Percentiles rank a stretch among this genome's conserved stretches.
These are phyloP conservation scores for Chloroceryle amazona DNA, from an alignment of 2,797 vertebrate genomes.

Conservation along the genomic window DNA sequence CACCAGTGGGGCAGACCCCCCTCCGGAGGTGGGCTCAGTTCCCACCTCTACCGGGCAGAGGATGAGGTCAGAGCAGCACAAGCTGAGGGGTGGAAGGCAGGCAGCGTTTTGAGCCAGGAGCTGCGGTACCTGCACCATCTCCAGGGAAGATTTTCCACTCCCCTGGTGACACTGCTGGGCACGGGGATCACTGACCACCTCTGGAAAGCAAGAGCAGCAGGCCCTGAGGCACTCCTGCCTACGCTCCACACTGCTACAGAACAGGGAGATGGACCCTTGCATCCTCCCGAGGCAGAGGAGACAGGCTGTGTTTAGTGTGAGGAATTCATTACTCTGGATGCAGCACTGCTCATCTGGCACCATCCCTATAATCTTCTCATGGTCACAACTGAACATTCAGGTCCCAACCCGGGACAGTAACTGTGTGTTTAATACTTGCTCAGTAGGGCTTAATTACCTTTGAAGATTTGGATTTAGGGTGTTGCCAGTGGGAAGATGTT, in stretches of 20 bases:
- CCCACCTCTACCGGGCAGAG: accelerated
- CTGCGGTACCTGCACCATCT: neutral
- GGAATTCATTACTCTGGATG: neutral
- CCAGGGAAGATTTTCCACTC: accelerated
- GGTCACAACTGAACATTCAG: neutral
- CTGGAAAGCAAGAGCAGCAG: accelerated
- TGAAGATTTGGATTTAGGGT: neutral
- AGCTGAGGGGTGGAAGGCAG: accelerated
- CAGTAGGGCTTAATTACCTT: neutral
- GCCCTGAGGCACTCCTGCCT: accelerated
- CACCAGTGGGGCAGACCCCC: accelerated
- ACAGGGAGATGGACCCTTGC: neutral
- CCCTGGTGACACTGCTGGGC: accelerated
- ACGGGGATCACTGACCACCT: accelerated
- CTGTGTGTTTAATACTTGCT: neutral
- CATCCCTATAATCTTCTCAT: neutral
- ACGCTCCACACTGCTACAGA: accelerated
- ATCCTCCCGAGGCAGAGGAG: neutral
- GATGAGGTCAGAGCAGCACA: neutral
- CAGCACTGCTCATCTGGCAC: neutral
- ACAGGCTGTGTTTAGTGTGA: neutral
- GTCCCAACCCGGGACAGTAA: neutral
- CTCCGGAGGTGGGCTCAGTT: accelerated
- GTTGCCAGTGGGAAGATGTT: neutral
- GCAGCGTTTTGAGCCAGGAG: neutral